These are phyloP conservation scores for Aporrectodea caliginosa DNA, from an alignment of 1,140 invertebrate genomes.

Conservation along the genomic window DNA sequence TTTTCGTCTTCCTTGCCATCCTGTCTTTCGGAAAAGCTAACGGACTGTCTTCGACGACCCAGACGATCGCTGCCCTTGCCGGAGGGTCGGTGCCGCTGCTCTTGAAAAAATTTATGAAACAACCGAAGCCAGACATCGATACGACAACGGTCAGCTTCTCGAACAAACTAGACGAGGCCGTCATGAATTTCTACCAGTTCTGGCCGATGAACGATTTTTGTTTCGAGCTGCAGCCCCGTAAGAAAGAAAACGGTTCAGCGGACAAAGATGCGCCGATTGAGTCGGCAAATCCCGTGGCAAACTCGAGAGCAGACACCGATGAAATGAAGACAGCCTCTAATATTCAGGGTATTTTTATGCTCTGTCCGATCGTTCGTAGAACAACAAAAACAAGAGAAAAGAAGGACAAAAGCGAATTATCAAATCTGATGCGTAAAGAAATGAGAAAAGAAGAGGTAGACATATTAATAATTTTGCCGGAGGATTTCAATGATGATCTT, in stretches of 20 bases:
- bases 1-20: constrained; percentile 53
- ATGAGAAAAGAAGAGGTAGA: neutral
- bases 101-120: constrained; percentile 37
- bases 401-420: neutral
- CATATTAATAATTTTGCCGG: neutral
- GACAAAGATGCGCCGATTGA: constrained; percentile 8
- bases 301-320: no score
- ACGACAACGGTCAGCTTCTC: constrained; percentile 47
- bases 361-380: no score
- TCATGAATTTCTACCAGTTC: constrained; percentile 48
- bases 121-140: constrained; percentile 35
- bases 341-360: no score
- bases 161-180: constrained; percentile 52
- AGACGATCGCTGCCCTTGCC: constrained; percentile 50
- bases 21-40: constrained; percentile 52
- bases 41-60: constrained; percentile 51
- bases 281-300: no score
- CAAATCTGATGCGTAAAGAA: neutral
- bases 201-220: constrained; percentile 44
- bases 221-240: constrained; percentile 27
- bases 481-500: neutral
- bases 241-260: neutral
- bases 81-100: constrained; percentile 53
- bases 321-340: no score
- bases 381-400: no score